Evolutionary conservation across 2,797 vertebrate species (phyloP).

Genomic region (Carduelis carduelis): DNA sequence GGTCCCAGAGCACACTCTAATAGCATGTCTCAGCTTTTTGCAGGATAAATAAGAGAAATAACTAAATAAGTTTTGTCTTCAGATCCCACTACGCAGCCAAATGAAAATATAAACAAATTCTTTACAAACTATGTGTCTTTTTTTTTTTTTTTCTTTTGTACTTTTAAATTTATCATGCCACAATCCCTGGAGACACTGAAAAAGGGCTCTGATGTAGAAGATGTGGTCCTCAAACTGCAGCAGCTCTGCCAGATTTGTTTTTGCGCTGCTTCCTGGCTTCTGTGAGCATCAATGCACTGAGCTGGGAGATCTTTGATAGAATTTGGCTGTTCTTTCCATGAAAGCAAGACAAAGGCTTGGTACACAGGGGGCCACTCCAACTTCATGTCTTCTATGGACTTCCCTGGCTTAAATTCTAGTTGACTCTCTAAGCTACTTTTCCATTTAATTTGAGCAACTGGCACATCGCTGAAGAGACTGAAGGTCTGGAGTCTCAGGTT

Average conservation of each 20-base stretch:
- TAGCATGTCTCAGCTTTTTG: background rate
- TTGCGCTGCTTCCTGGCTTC: background rate
- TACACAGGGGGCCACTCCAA: background rate
- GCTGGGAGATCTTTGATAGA: background rate
- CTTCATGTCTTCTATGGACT: background rate
- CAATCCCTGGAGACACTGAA: background rate
- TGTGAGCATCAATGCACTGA: background rate
- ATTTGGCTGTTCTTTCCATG: background rate
- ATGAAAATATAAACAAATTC: background rate
- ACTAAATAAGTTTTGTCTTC: background rate
- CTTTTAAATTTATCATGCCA: background rate
- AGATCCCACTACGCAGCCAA: background rate
- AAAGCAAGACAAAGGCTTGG: background rate
- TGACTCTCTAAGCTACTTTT: background rate
- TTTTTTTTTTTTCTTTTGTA: background rate
- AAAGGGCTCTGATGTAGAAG: background rate
- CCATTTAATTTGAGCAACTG: background rate
- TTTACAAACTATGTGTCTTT: background rate
- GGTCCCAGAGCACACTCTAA: background rate
- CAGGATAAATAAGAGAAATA: background rate
- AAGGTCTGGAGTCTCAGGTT: background rate
- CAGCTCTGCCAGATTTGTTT: background rate
- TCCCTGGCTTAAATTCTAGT: background rate
- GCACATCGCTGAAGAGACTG: background rate
- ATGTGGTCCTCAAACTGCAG: background rate